Percentiles rank a stretch among this genome's conserved stretches.
phyloP scores from a whole-genome alignment of 2,888 invertebrate genomes.

The Selenia dentaria region DNA sequence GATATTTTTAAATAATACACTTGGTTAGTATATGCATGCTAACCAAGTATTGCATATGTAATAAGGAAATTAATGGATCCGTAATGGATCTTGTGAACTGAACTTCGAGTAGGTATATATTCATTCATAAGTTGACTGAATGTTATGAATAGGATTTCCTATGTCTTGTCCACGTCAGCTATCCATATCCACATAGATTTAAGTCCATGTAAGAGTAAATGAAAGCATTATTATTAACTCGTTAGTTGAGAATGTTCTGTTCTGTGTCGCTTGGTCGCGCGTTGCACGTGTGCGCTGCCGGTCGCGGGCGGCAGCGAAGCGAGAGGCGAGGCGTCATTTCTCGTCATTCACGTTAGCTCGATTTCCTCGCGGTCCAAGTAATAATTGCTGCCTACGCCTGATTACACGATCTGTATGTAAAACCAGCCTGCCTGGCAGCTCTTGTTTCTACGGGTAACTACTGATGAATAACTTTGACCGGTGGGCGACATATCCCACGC shows the following conservation, averaged over 20 bases:
- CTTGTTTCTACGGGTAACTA: conserved; percentile 34
- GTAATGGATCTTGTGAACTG: not conserved
- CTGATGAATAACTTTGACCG: conserved; percentile 40
- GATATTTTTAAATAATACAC: no score
- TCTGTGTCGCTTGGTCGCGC: conserved; percentile 41
- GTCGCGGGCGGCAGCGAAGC: conserved; percentile 53
- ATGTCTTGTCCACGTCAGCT: conserved; percentile 8
- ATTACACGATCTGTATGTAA: conserved; percentile 46
- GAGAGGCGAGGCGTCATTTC: conserved; percentile 64
- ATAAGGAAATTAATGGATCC: no score
- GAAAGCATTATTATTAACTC: conserved; percentile 58
- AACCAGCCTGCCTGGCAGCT: conserved; percentile 46
- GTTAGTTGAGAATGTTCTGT: conserved; percentile 57
- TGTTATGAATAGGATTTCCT: conserved; percentile 6
- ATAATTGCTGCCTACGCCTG: conserved; percentile 56
- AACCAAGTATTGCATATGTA: no score
- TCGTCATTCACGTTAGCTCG: conserved; percentile 68
- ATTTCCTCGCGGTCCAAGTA: conserved; percentile 57
- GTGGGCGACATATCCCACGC: conserved; percentile 53
- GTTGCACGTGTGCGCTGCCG: conserved; percentile 64
- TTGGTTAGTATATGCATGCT: no score
- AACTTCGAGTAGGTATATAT: not conserved
- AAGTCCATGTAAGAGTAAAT: conserved; percentile 36
- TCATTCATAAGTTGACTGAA: not conserved
- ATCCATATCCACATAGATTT: conserved; percentile 5